Evolutionary conservation across 2,113 vertebrate genomes (phyloP).

Genomic region (Elephas maximus): DNA sequence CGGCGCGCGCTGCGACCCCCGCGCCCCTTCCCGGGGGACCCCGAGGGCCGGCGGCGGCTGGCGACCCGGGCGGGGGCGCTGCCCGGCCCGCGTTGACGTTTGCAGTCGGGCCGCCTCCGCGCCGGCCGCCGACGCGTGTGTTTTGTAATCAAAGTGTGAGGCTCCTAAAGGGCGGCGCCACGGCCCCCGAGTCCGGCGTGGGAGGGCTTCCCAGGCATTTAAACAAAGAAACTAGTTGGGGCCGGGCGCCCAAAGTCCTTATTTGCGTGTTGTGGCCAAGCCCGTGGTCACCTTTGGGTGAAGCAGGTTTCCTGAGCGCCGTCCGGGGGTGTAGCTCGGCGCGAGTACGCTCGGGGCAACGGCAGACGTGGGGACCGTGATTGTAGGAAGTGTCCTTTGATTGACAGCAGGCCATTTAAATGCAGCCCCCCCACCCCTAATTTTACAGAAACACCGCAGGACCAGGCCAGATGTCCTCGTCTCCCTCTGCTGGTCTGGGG

Average conservation of each 20-base stretch:
- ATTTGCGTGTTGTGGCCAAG: slow-evolving; percentile 76
- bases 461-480: slow-evolving; percentile 82
- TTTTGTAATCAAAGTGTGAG: slow-evolving; percentile 83
- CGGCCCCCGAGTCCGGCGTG: slow-evolving; percentile 80
- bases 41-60: too few species aligned
- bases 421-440: slow-evolving; percentile 85
- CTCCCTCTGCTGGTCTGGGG: slow-evolving; percentile 88
- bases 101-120: slow-evolving; percentile 77
- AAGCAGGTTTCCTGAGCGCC: slow-evolving; percentile 56
- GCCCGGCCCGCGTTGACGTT: slow-evolving; percentile 81
- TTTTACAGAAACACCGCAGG: slow-evolving; percentile 87
- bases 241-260: slow-evolving; percentile 81
- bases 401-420: slow-evolving; percentile 95
- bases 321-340: slow-evolving; percentile 69
- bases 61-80: too few species aligned
- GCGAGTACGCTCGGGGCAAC: slow-evolving; percentile 73
- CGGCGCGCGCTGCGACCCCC: too few species aligned
- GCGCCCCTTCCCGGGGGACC: too few species aligned
- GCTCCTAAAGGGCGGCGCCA: slow-evolving; percentile 85
- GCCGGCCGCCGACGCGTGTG: slow-evolving; percentile 80
- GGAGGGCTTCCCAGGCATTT: slow-evolving; percentile 87
- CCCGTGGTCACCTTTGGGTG: slow-evolving; percentile 74
- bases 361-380: slow-evolving; percentile 80
- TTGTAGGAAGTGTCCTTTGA: slow-evolving; percentile 89
- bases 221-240: slow-evolving; percentile 91